These are phyloP conservation scores for Oophaga pumilio DNA, from an alignment of 2,113 vertebrate genomes.

Conservation along the genomic window DNA sequence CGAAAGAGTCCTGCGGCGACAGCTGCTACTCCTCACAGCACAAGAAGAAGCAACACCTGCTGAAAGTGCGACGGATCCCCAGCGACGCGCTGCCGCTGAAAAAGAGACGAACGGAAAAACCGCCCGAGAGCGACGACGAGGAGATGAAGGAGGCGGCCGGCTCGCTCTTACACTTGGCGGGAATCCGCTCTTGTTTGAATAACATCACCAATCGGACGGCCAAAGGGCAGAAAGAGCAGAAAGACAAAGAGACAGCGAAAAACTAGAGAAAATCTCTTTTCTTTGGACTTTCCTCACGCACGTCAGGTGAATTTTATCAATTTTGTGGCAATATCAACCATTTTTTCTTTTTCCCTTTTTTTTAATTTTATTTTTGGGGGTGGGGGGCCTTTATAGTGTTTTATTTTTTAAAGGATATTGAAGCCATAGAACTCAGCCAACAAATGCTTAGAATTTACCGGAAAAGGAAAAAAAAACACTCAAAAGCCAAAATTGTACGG, in stretches of 20 bases:
- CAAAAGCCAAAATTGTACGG: constrained; percentile 71
- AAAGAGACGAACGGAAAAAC: constrained; percentile 93
- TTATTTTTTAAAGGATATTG: constrained; percentile 96
- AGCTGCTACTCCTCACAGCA: constrained; percentile 82
- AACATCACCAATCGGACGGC: constrained; percentile 99
- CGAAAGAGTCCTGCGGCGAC: constrained; percentile 87
- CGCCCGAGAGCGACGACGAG: constrained; percentile 95
- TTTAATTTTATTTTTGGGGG: constrained; percentile 64
- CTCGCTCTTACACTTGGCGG: constrained; percentile 94
- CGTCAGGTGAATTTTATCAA: constrained; percentile 99
- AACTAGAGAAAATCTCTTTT: constrained; percentile 94
- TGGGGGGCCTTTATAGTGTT: constrained; percentile 71
- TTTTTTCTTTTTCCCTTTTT: constrained; percentile 76
- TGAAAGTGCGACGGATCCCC: constrained; percentile 85
- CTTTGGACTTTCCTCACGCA: constrained; percentile 94
- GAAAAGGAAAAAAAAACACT: constrained; percentile 70
- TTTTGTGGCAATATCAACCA: constrained; percentile 99
- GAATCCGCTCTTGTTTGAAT: constrained; percentile 97
- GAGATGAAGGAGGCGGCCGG: constrained; percentile 99
- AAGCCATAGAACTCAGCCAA: constrained; percentile 97
- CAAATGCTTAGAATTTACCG: constrained; percentile 79
- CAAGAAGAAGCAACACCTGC: constrained; percentile 89
- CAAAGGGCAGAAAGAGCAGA: constrained; percentile 98
- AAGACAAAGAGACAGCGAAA: constrained; percentile 86
- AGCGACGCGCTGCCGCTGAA: constrained; percentile 96